phyloP scores from a whole-genome alignment of 2,113 vertebrate species.

The Athene cunicularia region DNA sequence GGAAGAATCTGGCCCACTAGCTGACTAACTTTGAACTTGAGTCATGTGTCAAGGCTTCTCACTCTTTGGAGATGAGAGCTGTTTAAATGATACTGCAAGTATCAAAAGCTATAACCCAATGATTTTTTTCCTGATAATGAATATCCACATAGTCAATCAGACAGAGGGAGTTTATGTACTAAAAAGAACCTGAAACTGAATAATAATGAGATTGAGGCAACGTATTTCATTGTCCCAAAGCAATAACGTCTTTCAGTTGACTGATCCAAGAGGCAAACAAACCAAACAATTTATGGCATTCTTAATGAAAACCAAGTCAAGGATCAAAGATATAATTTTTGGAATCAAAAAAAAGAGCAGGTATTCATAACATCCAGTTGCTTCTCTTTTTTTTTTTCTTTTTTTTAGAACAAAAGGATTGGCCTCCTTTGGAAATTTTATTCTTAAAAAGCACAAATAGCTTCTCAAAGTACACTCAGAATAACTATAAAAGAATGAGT shows the following conservation, averaged over 20 bases:
- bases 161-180: background rate
- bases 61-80: background rate
- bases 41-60: background rate
- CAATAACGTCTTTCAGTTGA: conserved; percentile 8
- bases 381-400: conserved; percentile 49
- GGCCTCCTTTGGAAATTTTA: conserved; percentile 44
- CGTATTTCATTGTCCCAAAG: background rate
- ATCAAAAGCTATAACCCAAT: background rate
- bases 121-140: background rate
- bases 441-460: conserved; percentile 41
- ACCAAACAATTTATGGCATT: conserved; percentile 50
- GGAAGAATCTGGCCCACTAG: background rate
- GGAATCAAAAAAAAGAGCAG: background rate
- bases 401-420: conserved; percentile 28
- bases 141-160: background rate
- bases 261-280: conserved; percentile 38
- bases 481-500: background rate
- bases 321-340: conserved; percentile 24
- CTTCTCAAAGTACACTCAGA: conserved; percentile 16
- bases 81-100: background rate
- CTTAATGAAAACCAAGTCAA: conserved; percentile 52
- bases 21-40: background rate
- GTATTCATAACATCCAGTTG: conserved; percentile 39
- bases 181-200: conserved; percentile 1
- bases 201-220: conserved; percentile 33